Percentiles rank a stretch among this genome's conserved stretches.
These are phyloP conservation scores for Bombus superbus DNA, from an alignment of 1,140 invertebrate genomes.

Conservation along the genomic window DNA sequence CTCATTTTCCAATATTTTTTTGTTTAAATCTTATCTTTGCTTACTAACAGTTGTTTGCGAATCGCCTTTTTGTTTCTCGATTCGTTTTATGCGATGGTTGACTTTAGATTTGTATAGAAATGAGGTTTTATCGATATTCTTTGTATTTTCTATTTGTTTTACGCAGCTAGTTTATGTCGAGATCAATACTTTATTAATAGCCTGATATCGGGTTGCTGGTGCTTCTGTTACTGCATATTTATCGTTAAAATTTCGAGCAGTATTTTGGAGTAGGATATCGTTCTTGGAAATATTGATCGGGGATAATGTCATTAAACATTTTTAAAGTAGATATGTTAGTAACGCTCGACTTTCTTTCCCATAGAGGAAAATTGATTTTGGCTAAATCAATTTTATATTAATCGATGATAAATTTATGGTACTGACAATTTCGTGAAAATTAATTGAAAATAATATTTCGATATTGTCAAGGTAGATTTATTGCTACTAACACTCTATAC, in stretches of 20 bases:
- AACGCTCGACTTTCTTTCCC: neutral
- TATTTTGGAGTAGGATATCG: neutral
- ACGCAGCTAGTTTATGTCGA: neutral
- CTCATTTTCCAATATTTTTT: neutral
- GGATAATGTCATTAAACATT: neutral
- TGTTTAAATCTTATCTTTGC: neutral
- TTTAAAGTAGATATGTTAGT: neutral
- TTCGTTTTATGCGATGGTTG: neutral
- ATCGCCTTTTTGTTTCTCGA: neutral
- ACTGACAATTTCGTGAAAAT: neutral
- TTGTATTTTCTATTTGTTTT: neutral
- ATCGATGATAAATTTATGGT: neutral
- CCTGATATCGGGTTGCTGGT: neutral
- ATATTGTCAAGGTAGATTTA: neutral
- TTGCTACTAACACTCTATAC: neutral
- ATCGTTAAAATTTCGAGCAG: neutral
- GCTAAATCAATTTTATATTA: no score
- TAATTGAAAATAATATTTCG: neutral
- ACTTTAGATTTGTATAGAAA: neutral
- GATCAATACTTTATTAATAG: conserved; percentile 43
- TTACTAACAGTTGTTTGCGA: neutral
- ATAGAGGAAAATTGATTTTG: neutral
- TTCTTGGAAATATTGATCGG: neutral
- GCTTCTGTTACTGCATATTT: neutral
- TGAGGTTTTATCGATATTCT: no score